phyloP scores from a whole-genome alignment of 2,113 vertebrate genomes.

The Aptenodytes forsteri region DNA sequence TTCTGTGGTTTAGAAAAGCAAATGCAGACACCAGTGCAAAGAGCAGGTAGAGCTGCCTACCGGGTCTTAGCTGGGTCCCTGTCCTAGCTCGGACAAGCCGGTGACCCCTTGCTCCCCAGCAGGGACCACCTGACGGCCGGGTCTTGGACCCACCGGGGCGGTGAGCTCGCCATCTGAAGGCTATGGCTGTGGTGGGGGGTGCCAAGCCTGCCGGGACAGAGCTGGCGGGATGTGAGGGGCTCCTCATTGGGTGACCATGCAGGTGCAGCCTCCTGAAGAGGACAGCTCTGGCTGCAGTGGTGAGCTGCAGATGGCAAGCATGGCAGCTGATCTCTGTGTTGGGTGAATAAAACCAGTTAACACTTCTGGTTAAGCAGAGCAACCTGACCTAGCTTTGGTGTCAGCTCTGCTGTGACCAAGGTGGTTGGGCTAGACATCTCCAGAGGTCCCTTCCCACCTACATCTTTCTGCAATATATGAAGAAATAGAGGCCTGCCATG shows the following conservation, averaged over 20 bases:
- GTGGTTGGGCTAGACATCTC: not conserved
- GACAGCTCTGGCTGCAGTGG: not conserved
- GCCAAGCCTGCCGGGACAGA: not conserved
- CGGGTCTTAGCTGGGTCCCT: not conserved
- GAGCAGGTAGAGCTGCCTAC: not conserved
- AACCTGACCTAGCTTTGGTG: not conserved
- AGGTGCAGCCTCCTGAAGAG: not conserved
- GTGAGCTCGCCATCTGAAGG: not conserved
- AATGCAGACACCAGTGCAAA: accelerated
- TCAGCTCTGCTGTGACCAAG: not conserved
- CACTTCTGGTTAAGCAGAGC: not conserved
- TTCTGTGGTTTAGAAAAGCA: not conserved
- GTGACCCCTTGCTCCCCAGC: accelerated
- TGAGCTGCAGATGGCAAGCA: not conserved
- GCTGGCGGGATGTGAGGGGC: not conserved
- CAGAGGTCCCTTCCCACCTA: not conserved
- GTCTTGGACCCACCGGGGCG: too few relatives aligned
- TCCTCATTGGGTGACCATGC: not conserved
- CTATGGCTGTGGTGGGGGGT: not conserved
- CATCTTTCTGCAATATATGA: not conserved
- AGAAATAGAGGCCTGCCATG: not conserved
- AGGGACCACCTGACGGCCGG: accelerated
- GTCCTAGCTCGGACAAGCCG: accelerated
- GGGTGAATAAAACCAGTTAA: not conserved
- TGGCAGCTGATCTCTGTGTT: not conserved